phyloP scores from a whole-genome alignment of 2,797 vertebrate species.

The Poeciliopsis infans region DNA sequence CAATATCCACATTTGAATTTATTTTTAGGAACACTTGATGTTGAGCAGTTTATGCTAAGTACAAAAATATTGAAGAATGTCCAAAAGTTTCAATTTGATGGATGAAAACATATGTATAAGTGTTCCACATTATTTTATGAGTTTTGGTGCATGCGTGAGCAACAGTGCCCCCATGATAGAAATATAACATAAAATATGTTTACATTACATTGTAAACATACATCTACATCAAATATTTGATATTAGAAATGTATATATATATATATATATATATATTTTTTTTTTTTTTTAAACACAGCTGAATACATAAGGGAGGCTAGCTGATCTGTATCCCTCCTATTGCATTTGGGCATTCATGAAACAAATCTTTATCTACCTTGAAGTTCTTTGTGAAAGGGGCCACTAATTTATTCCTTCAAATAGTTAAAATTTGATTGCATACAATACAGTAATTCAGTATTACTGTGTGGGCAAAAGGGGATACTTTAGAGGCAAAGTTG shows the following conservation, averaged over 20 bases:
- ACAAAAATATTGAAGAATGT: not conserved
- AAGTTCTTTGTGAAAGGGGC: not conserved
- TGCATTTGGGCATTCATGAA: not conserved
- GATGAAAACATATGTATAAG: not conserved
- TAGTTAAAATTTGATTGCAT: not conserved
- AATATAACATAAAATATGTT: not conserved
- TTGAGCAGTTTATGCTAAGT: not conserved
- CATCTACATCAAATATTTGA: too few relatives aligned
- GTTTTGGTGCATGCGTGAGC: not conserved
- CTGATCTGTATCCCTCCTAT: not conserved
- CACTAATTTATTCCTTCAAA: not conserved
- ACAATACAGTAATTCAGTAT: too few relatives aligned
- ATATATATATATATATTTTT: too few relatives aligned
- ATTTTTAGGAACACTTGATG: slow-evolving; percentile 1
- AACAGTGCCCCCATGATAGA: not conserved
- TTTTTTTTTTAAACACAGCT: too few relatives aligned
- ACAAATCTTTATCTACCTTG: not conserved
- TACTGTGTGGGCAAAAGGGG: not conserved
- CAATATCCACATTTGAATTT: slow-evolving; percentile 33
- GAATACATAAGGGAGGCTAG: too few relatives aligned
- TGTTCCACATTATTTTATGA: not conserved
- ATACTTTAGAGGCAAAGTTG: not conserved
- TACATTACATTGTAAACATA: too few relatives aligned
- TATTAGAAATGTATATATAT: too few relatives aligned
- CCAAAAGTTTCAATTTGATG: not conserved